A percentile compares a stretch with the other conserved stretches of the same genome.
phyloP scores from a whole-genome alignment of 2,888 invertebrate species.

The Micropterix aruncella region DNA sequence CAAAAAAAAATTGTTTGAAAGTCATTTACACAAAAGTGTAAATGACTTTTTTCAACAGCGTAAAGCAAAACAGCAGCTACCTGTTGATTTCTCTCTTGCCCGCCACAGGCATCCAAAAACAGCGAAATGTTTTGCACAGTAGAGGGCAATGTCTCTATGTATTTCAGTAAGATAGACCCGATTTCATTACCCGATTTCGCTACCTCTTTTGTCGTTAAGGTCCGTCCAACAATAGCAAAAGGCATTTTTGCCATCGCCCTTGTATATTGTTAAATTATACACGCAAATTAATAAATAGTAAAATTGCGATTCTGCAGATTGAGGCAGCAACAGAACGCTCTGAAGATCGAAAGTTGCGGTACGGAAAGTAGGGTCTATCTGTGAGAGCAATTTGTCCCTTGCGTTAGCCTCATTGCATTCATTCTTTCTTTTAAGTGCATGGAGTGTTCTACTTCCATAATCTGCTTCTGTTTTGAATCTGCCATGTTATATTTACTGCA shows the following conservation, averaged over 20 bases:
- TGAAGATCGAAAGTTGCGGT: slow-evolving; percentile 10
- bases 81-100: slow-evolving; percentile 9
- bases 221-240: slow-evolving; percentile 12
- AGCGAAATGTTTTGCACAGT: slow-evolving; percentile 8
- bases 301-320: slow-evolving; percentile 3
- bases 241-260: slow-evolving; percentile 7
- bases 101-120: slow-evolving; percentile 11
- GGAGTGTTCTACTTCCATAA: slow-evolving; percentile 8
- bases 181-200: slow-evolving; percentile 12
- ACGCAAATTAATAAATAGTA: slow-evolving; percentile 5
- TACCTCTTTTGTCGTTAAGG: slow-evolving; percentile 10
- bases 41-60: slow-evolving; percentile 9
- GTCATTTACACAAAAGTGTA: no score
- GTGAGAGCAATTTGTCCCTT: slow-evolving; percentile 5
- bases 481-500: slow-evolving; percentile 9
- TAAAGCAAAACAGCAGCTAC: slow-evolving; percentile 10
- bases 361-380: slow-evolving; percentile 3
- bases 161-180: slow-evolving; percentile 8
- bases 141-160: slow-evolving; percentile 5
- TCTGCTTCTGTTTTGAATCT: slow-evolving; percentile 8
- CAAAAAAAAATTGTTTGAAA: no score
- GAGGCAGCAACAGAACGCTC: slow-evolving; percentile 5
- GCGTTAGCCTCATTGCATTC: no score
- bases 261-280: slow-evolving; percentile 13
- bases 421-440: slow-evolving; percentile 10